Percentiles rank a stretch among this genome's conserved stretches.
Conservation (phyloP, 2,888 invertebrate genomes). For the Acanthococcus lagerstroemiae region DNA sequence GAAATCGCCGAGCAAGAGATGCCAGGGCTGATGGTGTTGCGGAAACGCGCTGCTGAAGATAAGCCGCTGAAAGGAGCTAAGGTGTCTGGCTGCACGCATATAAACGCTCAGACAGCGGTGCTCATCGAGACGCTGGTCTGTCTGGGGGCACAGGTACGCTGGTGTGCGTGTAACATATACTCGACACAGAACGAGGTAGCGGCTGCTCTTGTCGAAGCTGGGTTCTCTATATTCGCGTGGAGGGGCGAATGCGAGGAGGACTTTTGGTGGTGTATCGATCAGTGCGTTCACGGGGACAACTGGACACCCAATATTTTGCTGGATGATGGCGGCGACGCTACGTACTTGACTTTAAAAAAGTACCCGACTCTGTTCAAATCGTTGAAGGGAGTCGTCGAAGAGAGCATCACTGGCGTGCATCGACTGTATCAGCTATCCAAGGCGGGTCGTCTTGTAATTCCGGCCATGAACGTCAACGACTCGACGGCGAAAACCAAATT, state of each 20-base stretch:
- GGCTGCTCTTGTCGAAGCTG: constrained; percentile 61
- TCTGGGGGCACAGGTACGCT: constrained; percentile 82
- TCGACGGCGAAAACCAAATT: constrained; percentile 97
- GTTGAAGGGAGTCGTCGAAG: constrained; percentile 92
- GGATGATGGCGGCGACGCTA: constrained; percentile 94
- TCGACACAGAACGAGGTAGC: constrained; percentile 97
- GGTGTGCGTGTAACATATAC: constrained; percentile 97
- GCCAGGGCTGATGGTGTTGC: constrained; percentile 93
- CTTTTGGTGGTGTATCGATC: constrained; percentile 99
- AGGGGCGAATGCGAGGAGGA: constrained; percentile 95
- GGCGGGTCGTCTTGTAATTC: constrained; percentile 84
- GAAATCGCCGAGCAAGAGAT: constrained; percentile 99
- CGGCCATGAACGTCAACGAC: constrained; percentile 98
- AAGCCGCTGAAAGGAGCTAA: constrained; percentile 91
- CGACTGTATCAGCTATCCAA: constrained; percentile 90
- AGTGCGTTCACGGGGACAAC: constrained; percentile 77
- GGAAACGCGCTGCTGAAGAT: constrained; percentile 83
- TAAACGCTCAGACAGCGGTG: constrained; percentile 96
- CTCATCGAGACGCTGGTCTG: constrained; percentile 80
- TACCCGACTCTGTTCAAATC: constrained; percentile 89
- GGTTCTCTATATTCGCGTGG: constrained; percentile 87
- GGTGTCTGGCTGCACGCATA: constrained; percentile 94
- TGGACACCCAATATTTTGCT: constrained; percentile 98
- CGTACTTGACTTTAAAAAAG: constrained; percentile 91
- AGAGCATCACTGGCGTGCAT: constrained; percentile 95